Conservation (phyloP, 2,797 vertebrate species). For the Aselliscus stoliczkanus region DNA sequence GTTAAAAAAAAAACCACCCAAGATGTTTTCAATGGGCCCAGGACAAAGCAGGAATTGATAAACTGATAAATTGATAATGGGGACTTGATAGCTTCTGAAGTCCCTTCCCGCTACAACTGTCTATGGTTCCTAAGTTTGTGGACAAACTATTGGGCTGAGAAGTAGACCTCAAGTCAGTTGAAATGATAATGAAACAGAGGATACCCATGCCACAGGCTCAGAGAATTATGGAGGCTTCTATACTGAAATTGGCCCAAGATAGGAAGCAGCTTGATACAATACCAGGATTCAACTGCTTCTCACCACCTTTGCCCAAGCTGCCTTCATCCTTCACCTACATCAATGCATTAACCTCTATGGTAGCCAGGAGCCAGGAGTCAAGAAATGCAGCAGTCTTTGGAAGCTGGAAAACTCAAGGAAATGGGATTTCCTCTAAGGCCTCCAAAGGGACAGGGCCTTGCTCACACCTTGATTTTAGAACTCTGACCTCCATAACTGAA, state of each 20-base stretch:
- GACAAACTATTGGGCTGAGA: not conserved
- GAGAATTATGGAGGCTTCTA: not conserved
- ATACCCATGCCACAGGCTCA: not conserved
- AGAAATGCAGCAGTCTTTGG: not conserved
- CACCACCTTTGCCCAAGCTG: not conserved
- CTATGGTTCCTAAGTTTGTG: not conserved
- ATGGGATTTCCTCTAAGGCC: not conserved
- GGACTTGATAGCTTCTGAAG: not conserved
- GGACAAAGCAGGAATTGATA: not conserved
- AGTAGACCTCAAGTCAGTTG: not conserved
- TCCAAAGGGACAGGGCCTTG: not conserved
- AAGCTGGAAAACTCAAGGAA: not conserved
- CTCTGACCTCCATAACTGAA: not conserved
- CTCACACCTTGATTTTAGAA: not conserved
- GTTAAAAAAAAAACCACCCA: not conserved
- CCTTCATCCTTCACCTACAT: not conserved
- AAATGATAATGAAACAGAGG: not conserved
- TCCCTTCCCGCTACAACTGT: not conserved
- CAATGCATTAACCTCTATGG: not conserved
- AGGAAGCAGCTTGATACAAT: not conserved
- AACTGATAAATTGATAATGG: not conserved
- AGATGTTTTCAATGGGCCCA: not conserved
- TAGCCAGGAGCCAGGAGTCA: not conserved
- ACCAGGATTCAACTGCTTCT: not conserved
- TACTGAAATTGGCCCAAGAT: not conserved